Evolutionary conservation across 2,888 invertebrate genomes (phyloP).

Genomic region (Bombylius discolor): DNA sequence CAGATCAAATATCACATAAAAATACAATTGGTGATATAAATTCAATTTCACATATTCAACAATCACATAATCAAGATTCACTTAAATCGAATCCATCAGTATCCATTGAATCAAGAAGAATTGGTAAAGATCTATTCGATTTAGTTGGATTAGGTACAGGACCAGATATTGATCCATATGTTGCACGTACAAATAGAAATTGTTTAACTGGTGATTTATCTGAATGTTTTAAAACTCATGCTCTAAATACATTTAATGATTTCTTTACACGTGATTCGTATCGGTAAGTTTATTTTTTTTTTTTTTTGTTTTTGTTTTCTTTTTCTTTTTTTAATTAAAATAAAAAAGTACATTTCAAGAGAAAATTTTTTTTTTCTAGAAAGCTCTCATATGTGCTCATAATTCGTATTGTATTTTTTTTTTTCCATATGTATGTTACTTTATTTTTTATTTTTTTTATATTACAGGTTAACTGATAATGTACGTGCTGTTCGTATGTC

Average conservation of each 20-base stretch:
- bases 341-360: neutral
- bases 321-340: too few relatives aligned
- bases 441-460: neutral
- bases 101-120: constrained; percentile 33
- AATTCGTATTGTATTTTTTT: too few relatives aligned
- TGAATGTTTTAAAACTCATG: constrained; percentile 74
- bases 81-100: neutral
- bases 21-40: constrained; percentile 13
- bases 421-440: neutral
- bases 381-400: neutral
- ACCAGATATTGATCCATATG: constrained; percentile 60
- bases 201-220: constrained; percentile 70
- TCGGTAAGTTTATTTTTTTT: constrained; percentile 21
- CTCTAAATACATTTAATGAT: constrained; percentile 60
- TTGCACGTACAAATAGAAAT: constrained; percentile 57
- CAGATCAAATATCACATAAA: constrained; percentile 27
- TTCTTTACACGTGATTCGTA: constrained; percentile 58
- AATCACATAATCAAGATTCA: constrained; percentile 6
- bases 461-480: constrained; percentile 50
- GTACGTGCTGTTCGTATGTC: constrained; percentile 57
- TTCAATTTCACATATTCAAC: constrained; percentile 14
- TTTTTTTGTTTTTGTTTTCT: neutral
- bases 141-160: constrained; percentile 67
- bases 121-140: constrained; percentile 59
- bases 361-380: neutral